Conservation (phyloP, 2,113 vertebrate genomes). For the Fukomys damarensis region DNA sequence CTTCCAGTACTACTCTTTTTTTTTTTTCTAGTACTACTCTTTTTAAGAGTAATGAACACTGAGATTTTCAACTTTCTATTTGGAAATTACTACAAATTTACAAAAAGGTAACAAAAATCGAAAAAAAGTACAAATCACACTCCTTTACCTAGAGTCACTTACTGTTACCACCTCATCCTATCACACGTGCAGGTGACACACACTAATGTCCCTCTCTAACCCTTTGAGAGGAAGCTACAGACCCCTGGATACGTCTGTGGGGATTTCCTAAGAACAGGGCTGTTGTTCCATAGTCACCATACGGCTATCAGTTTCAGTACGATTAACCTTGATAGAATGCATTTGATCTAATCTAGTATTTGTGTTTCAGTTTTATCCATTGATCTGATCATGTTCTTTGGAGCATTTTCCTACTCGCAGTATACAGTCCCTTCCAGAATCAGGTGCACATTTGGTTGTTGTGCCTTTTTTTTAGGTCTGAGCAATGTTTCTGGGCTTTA, state of each 20-base stretch:
- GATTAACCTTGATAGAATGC: background rate
- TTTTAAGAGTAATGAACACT: background rate
- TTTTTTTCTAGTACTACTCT: background rate
- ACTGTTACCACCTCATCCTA: background rate
- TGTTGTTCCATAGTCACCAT: background rate
- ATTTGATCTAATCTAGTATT: background rate
- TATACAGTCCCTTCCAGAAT: too few relatives aligned
- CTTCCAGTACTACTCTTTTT: background rate
- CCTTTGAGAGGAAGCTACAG: background rate
- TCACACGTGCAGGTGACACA: background rate
- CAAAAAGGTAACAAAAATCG: background rate
- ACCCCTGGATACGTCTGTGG: background rate
- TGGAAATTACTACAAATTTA: background rate
- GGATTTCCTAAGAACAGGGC: background rate
- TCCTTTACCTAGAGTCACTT: background rate
- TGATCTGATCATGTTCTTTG: background rate
- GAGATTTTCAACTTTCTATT: background rate
- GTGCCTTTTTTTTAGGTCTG: background rate
- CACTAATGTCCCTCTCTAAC: background rate
- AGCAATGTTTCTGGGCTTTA: background rate
- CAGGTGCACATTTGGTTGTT: too few relatives aligned
- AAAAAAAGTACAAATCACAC: background rate
- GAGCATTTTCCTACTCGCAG: too few relatives aligned
- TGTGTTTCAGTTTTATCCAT: background rate
- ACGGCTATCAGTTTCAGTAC: background rate